A percentile compares a stretch with the other conserved stretches of the same genome.
Evolutionary conservation across 2,113 vertebrate genomes (phyloP).

Genomic region (Campylorhamphus procurvoides): DNA sequence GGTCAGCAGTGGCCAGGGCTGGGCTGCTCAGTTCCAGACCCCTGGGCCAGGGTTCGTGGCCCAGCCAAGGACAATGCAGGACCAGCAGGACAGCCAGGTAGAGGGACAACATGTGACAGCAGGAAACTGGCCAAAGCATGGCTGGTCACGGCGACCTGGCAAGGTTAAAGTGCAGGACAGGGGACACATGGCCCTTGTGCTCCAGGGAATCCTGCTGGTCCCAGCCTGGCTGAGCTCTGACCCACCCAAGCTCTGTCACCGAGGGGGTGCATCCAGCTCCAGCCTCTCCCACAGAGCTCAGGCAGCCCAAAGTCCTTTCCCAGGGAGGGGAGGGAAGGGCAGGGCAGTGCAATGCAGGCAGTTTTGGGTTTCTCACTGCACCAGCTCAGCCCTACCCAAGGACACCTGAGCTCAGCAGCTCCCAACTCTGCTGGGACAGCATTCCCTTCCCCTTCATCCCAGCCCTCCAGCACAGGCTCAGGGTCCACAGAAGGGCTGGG

Average conservation of each 20-base stretch:
- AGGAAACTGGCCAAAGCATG: neutral
- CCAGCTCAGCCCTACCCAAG: neutral
- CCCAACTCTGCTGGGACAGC: neutral
- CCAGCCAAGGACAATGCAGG: neutral
- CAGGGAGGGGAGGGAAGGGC: neutral
- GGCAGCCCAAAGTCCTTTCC: neutral
- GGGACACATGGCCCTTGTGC: neutral
- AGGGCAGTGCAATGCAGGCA: neutral
- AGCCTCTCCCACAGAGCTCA: neutral
- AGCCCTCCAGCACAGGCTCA: neutral
- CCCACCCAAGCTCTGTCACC: neutral
- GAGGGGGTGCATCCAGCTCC: neutral
- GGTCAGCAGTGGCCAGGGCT: neutral
- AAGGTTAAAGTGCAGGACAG: conserved; percentile 20
- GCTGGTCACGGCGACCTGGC: neutral
- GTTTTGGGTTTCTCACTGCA: neutral
- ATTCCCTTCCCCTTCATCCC: neutral
- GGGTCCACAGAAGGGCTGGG: neutral
- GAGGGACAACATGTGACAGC: neutral
- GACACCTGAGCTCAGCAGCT: neutral
- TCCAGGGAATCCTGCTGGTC: neutral
- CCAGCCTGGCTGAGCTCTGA: neutral
- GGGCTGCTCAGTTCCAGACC: neutral
- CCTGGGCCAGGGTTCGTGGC: rapidly evolving
- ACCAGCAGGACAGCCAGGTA: neutral